Base-by-base conservation (phyloP, 2,113 vertebrate species). In the Sminthopsis crassicaudata region DNA sequence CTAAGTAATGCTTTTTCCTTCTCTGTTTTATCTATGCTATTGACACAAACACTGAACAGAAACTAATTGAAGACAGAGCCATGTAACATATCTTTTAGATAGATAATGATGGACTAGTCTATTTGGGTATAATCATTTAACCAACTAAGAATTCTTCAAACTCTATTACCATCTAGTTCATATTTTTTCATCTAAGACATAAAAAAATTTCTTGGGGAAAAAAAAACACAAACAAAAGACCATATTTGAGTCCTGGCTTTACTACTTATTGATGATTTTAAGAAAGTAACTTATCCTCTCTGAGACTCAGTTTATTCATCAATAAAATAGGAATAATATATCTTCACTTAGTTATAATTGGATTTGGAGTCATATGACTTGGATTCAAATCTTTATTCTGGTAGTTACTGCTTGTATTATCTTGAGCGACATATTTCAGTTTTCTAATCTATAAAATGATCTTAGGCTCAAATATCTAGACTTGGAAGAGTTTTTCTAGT, bases 281-380 rank as follows among this genome's bases (percentile, higher is more conserved):
- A 94, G 51, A 91, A 90, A 92, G 90, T 42, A 8, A 90, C 46
- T 89, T 95, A 55, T 88, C 90, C 0, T 55, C 48, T 90, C 36
- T 84, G 27, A 94, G 3, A 14, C 12, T 92, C 30, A 57, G 16
- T 24, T 92, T 96, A 53, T 48, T 92, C 52, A 57, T 84, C 93
- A 92, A 52, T 53, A 19, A 91, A 24, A 1, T 52, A 51, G 46
- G 23, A 76, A 22, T 76, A 67, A 36, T 14, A 36, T 30, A 67
- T 2, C 36, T 76, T 16, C 2, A 42, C 36, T 76, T 76, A 76
- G 67, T n/a, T 19, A 22, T n/a, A n/a, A n/a, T 36, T 76, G 67
- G 6, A 76, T 42, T 76, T n/a, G 36, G 36, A 76, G 5, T 42
- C 36, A 19, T 4, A 76, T 7, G 36, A 76, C 36, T 22, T n/a